Conservation (phyloP, 2,797 vertebrate genomes). For the Brachymystax lenok region DNA sequence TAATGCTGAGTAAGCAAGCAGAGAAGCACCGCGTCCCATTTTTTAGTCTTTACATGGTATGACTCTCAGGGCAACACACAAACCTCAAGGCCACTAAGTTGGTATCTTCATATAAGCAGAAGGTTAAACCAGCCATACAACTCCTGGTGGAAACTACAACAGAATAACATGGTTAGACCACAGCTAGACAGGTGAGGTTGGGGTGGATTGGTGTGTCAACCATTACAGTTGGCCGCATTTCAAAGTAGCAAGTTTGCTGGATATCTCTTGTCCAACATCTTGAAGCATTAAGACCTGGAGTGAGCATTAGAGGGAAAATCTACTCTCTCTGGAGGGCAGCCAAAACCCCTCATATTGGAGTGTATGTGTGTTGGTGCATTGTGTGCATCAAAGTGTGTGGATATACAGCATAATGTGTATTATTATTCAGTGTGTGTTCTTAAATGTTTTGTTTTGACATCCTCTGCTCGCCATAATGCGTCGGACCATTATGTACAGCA, state of each 20-base stretch:
- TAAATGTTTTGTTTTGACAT: slow-evolving; percentile 31
- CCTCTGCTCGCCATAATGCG: slow-evolving; percentile 41
- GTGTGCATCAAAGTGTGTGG: neutral
- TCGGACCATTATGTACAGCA: slow-evolving; percentile 38
- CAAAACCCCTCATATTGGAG: neutral
- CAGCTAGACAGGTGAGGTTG: neutral
- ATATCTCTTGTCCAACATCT: neutral
- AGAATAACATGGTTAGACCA: too few species aligned
- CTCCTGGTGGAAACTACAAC: too few species aligned
- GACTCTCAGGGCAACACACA: too few species aligned
- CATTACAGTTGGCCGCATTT: neutral
- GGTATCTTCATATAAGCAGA: too few species aligned
- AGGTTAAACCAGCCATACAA: too few species aligned
- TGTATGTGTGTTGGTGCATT: neutral
- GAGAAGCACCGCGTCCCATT: too few species aligned
- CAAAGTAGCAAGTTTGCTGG: neutral
- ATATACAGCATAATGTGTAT: neutral
- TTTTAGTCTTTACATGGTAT: too few species aligned
- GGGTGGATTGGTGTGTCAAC: neutral
- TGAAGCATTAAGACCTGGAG: neutral
- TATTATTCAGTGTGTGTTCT: neutral
- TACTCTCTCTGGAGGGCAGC: neutral
- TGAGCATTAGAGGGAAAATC: neutral
- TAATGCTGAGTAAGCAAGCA: too few species aligned
- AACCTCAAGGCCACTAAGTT: too few species aligned